Base-by-base conservation (phyloP, 2,888 invertebrate species). In the Epinotia ramella region DNA sequence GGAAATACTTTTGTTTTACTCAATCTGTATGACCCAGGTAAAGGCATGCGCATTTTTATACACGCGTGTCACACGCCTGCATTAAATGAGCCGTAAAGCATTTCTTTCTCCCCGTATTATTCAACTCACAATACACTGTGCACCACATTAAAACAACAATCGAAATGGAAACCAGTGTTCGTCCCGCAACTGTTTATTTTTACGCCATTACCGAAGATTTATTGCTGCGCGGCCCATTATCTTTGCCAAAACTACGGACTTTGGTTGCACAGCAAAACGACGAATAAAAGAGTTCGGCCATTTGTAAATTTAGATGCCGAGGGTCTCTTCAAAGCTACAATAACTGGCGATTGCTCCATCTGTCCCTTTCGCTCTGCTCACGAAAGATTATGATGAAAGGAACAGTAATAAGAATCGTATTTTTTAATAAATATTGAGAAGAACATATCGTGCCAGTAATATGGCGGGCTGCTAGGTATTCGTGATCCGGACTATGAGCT, bases 131-230 rank as follows among this genome's bases (percentile, higher is more conserved):
- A 64, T 60, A 64, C 46, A 65, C 73, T 76, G 75, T 60, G 60
- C 46, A 65, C 73, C 77, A 73, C 77, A 69, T 80, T 80, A 78
- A 83, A 83, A 84, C 80, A 80, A 80, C 81, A 83, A 82, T 83
- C 80, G 81, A 80, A 82, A 82, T 82, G 80, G 78, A 79, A 81
- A 81, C 72, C 71, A 73, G 63, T 72, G 72, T 78, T 78, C 79
- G 82, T 82, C 80, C 78, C 82, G 79, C 76, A 78, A 82, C 82
- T 87, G 88, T 89, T 89, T 89, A 88, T 89, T 88, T 88, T 89
- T 88, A 85, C 84, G 83, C 89, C 87, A 89, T 89, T 89, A 86
- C 83, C 77, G 78, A 81, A 85, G 88, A 89, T 89, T 89, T 89
- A 89, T 86, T 83, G 84, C 86, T 84, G 80, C 84, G 75, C 80